Base-by-base conservation (phyloP, 1,140 invertebrate species). In the Oryctes rhinoceros region DNA sequence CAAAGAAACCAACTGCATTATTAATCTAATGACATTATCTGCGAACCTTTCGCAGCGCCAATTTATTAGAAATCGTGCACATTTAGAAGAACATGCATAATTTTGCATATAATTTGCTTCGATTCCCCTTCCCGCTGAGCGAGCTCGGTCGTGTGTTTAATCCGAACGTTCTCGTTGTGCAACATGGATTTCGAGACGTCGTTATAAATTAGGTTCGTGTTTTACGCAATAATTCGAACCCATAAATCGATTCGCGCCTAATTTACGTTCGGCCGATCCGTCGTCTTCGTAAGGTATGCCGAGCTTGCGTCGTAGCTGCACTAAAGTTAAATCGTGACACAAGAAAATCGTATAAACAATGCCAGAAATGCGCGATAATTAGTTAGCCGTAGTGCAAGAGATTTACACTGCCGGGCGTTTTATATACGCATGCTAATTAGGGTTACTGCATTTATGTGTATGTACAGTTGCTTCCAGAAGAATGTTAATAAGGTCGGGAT, bases 161-260 rank as follows among this genome's bases (percentile, higher is more conserved):
- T 18, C n/a, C 53, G 53, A 59, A 59, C 53, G n/a, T 59, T 18
- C 15, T 18, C 15, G 53, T 59, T 59, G 53, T 59, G 53, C 53
- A 59, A 59, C 53, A 18, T 59, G 53, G 53, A 59, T 59, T 59
- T 59, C 53, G 15, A 18, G 53, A n/a, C 53, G 53, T 59, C 18
- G 18, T 59, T 59, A 59, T 59, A 59, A 59, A 59, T 59, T 59
- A 59, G 53, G 53, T 59, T 59, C 53, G 53, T 59, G 53, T 59
- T 59, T 59, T 59, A 59, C 53, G 53, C 53, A 59, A 59, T 59
- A 59, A 59, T 59, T 18, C 53, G 53, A 59, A 59, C 15, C 53
- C 53, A 59, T 59, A 59, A 59, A 59, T 59, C 53, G 53, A 18
- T 59, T 59, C 53, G 53, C 53, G 53, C 53, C 53, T 59, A 59